Conservation (phyloP, 2,888 invertebrate genomes). For the Heterodera filipjevi region DNA sequence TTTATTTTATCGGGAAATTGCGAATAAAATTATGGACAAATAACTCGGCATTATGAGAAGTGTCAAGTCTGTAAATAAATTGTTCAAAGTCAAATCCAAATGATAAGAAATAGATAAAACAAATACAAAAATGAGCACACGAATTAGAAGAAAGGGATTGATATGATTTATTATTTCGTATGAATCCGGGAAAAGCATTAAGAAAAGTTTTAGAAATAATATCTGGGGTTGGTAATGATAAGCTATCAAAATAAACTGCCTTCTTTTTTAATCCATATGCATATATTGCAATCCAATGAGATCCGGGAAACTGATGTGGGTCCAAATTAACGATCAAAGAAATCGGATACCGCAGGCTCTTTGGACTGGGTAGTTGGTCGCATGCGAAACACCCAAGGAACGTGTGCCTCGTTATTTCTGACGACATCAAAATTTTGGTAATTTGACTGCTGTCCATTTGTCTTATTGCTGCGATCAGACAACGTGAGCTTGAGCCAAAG, state of each 20-base stretch:
- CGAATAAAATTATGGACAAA: slow-evolving; percentile 18
- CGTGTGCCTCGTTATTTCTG: neutral
- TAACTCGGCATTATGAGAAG: slow-evolving; percentile 13
- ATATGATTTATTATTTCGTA: neutral
- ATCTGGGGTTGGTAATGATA: neutral
- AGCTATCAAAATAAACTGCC: slow-evolving; percentile 21
- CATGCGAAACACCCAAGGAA: slow-evolving; percentile 27
- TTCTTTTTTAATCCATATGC: neutral
- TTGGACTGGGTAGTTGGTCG: slow-evolving; percentile 7
- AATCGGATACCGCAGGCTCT: neutral
- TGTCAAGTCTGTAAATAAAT: neutral
- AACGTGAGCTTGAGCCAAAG: neutral
- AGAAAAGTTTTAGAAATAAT: neutral
- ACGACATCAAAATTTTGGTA: slow-evolving; percentile 7
- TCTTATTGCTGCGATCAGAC: neutral
- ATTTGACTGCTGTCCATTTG: slow-evolving; percentile 16
- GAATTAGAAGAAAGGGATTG: neutral
- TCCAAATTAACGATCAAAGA: slow-evolving; percentile 25
- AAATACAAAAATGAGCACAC: slow-evolving; percentile 29
- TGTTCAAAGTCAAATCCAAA: slow-evolving; percentile 12
- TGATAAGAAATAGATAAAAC: slow-evolving; percentile 21
- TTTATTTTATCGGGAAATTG: neutral
- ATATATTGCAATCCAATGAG: slow-evolving; percentile 29
- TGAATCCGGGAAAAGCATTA: neutral
- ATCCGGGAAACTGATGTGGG: neutral